phyloP scores from a whole-genome alignment of 2,113 vertebrate genomes.

The Elephantulus edwardii region DNA sequence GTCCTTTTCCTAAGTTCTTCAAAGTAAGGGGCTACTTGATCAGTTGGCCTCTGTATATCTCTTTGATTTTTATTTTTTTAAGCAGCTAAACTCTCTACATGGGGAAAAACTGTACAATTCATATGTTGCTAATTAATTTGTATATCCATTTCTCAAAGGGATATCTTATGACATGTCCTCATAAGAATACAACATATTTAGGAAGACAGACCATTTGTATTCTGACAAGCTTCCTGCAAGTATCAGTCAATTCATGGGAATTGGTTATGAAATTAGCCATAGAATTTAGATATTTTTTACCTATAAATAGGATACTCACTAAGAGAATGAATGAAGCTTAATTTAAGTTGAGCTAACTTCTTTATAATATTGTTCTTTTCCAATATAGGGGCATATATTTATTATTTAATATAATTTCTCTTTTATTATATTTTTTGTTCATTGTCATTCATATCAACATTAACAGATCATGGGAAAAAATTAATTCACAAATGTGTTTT shows the following conservation, averaged over 20 bases:
- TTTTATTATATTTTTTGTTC: neutral
- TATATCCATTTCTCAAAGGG: neutral
- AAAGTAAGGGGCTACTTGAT: neutral
- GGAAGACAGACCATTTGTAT: conserved; percentile 8
- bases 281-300: conserved; percentile 39
- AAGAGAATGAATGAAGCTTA: neutral
- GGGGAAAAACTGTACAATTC: neutral
- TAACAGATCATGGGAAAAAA: too few relatives aligned
- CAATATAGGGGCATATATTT: neutral
- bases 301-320: neutral
- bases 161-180: neutral
- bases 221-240: neutral
- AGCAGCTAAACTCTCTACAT: neutral
- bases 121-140: neutral
- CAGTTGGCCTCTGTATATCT: neutral
- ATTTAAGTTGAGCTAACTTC: neutral
- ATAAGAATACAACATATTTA: conserved; percentile 32
- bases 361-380: neutral
- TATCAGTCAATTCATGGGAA: neutral
- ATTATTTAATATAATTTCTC: neutral
- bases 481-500: neutral
- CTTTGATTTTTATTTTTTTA: neutral
- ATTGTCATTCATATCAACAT: neutral
- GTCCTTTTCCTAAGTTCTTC: neutral
- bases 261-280: conserved; percentile 61